Percentiles rank a stretch among this genome's conserved stretches.
Conservation (phyloP, 2,113 vertebrate genomes). For the Silurus asotus region DNA sequence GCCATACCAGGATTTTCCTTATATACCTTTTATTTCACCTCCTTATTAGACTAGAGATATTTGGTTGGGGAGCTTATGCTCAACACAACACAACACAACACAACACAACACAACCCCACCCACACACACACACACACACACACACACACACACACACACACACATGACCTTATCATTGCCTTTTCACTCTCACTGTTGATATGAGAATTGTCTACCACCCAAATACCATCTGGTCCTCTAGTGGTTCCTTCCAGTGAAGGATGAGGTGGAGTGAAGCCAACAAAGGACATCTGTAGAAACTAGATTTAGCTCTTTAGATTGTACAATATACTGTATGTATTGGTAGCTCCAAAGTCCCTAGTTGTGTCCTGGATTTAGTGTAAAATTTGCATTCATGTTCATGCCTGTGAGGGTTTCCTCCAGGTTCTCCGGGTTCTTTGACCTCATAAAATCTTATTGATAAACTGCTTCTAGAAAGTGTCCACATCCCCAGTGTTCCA, state of each 20-base stretch:
- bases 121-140: no score
- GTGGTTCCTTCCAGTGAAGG: conserved; percentile 7
- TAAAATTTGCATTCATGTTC: not conserved
- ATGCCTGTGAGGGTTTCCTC: not conserved
- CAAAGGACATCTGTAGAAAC: not conserved
- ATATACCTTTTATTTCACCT: no score
- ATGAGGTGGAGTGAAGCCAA: not conserved
- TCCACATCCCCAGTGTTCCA: not conserved
- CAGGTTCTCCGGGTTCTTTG: not conserved
- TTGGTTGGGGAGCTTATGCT: not conserved
- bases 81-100: not conserved
- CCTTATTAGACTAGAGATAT: not conserved
- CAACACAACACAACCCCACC: no score
- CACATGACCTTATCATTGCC: not conserved
- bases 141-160: not conserved
- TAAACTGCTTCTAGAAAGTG: not conserved
- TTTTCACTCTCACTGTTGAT: not conserved
- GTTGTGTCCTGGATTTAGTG: not conserved
- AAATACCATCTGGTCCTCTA: conserved; percentile 5
- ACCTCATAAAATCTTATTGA: not conserved
- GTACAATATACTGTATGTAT: not conserved
- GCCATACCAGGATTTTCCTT: no score
- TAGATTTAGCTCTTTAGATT: not conserved
- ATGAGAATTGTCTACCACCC: not conserved
- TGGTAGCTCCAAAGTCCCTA: not conserved